Evolutionary conservation across 2,797 vertebrate species (phyloP), one percentile per base, ranked within the genome.

Genomic region (Salmo trutta): DNA sequence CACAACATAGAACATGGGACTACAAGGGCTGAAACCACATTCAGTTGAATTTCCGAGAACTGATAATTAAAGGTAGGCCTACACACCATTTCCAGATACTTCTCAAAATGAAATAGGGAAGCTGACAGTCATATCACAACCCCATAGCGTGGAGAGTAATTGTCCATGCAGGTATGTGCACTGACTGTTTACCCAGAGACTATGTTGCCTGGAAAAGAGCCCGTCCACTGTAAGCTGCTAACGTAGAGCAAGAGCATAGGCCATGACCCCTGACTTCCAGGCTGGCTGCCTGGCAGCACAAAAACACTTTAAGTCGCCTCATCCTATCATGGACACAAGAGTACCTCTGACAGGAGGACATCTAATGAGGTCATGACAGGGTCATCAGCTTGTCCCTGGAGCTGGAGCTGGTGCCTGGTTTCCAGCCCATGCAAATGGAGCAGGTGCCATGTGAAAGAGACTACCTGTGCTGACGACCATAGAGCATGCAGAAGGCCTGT

Each of bases 251-350:
- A 76, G 69, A 52, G 10, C 51, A 54, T 54, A 52, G 51, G 51
- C 78, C 59, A 76, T 76, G 83, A 86, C 76, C 76, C 78, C 73
- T 65, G 75, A 80, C 66, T 79, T 85, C 71, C 81, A 81, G 41
- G 73, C 72, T 75, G 41, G 41, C 41, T 47, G 2, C 8, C 81
- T 79, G 53, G 14, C 79, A 79, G 78, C 79, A 83, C 82, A 77
- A 73, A 79, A 83, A 83, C 77, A 41, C 68, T 85, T 82, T 89
- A 89, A 91, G 70, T 76, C 80, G 73, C 41, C 59, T 87, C 83
- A 90, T 90, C 85, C 82, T 84, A 89, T 88, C 88, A 90, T 75
- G 77, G 68, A 76, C 5, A 47, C 66, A 67, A 65, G 54, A 79
- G 79, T 17, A 27, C 71, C 73, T 68, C 17, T 51, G 53, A 41